These are phyloP conservation scores for Plagiodera versicolora DNA, from an alignment of 2,888 invertebrate species.

Conservation along the genomic window DNA sequence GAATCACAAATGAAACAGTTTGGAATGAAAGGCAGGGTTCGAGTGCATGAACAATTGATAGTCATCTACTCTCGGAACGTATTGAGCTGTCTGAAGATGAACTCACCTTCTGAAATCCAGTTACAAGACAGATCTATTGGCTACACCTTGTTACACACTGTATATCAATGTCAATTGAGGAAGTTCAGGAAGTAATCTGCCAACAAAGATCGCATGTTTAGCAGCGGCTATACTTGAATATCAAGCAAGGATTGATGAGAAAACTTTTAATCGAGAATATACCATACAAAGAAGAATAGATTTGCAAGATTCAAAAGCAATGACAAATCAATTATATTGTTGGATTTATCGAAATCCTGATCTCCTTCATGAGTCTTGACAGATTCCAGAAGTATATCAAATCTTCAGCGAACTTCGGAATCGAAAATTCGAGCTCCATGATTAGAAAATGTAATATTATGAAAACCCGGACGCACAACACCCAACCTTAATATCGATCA, in stretches of 20 bases:
- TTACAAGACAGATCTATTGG: too few relatives aligned
- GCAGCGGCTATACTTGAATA: background rate
- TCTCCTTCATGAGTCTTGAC: background rate
- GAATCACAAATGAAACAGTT: too few relatives aligned
- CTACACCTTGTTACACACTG: too few relatives aligned
- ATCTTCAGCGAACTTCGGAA: background rate
- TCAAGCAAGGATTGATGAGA: background rate
- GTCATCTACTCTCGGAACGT: too few relatives aligned
- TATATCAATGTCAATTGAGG: too few relatives aligned
- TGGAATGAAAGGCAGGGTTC: too few relatives aligned
- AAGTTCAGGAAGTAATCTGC: too few relatives aligned
- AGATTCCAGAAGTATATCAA: conserved; percentile 9
- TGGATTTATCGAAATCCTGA: background rate
- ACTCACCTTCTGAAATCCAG: too few relatives aligned
- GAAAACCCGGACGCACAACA: conserved; percentile 12
- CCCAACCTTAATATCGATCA: conserved; percentile 46
- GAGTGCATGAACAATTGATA: too few relatives aligned
- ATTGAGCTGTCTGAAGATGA: too few relatives aligned
- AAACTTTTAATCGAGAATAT: background rate
- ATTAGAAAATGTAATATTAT: conserved; percentile 16
- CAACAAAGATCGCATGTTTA: too few relatives aligned
- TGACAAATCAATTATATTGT: background rate
- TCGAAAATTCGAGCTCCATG: conserved; percentile 4
- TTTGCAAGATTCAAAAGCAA: background rate
- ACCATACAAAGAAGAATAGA: background rate